Conservation (phyloP, 2,888 invertebrate species). For the Macrophya annulata region DNA sequence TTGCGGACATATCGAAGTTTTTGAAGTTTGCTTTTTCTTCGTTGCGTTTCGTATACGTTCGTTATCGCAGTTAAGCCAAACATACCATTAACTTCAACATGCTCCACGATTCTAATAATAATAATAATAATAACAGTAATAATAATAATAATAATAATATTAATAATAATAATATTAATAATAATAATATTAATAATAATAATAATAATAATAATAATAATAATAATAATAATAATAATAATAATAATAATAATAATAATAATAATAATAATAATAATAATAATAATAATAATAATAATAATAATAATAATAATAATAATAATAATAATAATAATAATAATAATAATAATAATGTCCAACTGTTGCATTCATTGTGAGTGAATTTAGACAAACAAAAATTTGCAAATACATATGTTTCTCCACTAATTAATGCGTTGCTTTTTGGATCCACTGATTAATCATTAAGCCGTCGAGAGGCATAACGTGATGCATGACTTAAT, state of each 20-base stretch:
- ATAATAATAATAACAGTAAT: background rate
- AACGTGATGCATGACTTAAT: background rate
- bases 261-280: no score
- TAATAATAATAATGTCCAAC: background rate
- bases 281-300: no score
- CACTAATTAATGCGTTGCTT: constrained; percentile 30
- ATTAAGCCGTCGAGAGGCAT: background rate
- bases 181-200: no score
- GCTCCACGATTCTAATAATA: background rate
- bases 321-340: no score
- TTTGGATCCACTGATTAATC: constrained; percentile 29
- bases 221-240: no score
- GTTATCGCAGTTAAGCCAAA: background rate
- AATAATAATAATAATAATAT: no score
- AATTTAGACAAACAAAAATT: constrained; percentile 14
- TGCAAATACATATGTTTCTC: background rate
- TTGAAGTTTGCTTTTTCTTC: constrained; percentile 15
- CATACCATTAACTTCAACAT: background rate
- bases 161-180: no score
- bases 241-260: no score
- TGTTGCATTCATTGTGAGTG: background rate
- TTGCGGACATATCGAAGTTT: constrained; percentile 36
- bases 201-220: no score
- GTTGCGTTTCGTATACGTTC: background rate
- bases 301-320: no score